These are phyloP conservation scores for Eugnorisma glareosa DNA, from an alignment of 2,888 invertebrate species.

Conservation along the genomic window DNA sequence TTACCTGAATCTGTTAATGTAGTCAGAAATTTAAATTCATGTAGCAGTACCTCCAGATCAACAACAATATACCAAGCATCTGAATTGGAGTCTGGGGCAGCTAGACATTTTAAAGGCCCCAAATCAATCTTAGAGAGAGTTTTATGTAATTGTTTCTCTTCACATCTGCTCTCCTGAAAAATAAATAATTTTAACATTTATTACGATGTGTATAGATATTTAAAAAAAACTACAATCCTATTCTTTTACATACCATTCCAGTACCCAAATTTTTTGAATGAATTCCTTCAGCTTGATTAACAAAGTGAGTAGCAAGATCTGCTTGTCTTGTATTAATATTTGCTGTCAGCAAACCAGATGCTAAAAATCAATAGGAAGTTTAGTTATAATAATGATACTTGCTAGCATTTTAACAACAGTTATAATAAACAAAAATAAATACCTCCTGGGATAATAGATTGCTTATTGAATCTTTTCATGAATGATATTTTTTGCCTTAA, in stretches of 20 bases:
- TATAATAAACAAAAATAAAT: conserved; percentile 19
- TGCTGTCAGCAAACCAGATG: not conserved
- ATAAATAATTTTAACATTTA: not conserved
- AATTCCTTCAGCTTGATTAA: conserved; percentile 28
- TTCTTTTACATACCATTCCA: conserved; percentile 31
- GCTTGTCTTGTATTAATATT: conserved; percentile 7
- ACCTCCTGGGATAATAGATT: conserved; percentile 52
- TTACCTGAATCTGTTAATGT: conserved; percentile 79
- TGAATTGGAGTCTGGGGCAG: conserved; percentile 57
- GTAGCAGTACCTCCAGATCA: conserved; percentile 76
- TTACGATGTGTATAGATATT: not conserved
- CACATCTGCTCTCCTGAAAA: conserved; percentile 49
- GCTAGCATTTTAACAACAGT: not conserved
- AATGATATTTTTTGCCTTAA: conserved; percentile 69
- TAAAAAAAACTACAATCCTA: not conserved
- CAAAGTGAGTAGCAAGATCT: not conserved
- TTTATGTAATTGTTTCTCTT: conserved; percentile 32
- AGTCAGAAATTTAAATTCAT: conserved; percentile 76
- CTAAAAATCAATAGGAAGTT: conserved; percentile 32
- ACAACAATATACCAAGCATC: conserved; percentile 80
- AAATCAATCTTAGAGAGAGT: conserved; percentile 67
- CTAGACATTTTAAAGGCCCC: conserved; percentile 70
- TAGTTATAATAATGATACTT: not conserved
- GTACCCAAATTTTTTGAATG: conserved; percentile 7
- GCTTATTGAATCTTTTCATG: conserved; percentile 59